Evolutionary conservation across 2,113 vertebrate species (phyloP), one percentile per base, ranked within the genome.

Genomic region (Ciconia stormi): DNA sequence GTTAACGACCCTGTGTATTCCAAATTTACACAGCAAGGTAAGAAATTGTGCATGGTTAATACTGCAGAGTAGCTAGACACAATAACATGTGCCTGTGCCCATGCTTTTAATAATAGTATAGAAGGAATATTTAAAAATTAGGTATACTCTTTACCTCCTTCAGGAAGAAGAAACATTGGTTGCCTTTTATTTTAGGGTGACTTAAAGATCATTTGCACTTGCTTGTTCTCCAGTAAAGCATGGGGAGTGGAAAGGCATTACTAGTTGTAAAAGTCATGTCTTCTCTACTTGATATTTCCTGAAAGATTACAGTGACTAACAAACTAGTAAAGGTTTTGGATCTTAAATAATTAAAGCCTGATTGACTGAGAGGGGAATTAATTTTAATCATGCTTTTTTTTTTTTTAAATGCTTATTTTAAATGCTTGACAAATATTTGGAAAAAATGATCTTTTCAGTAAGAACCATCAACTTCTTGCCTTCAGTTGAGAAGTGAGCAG

Each of bases 391-490:
- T 73, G 22, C 32, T 89, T 82, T 49, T 58, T 76, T 53, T 38
- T 38, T 38, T 78, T 52, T 55, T 13, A 73, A 95, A 52, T 49
- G 11, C 30, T 72, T 61, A 36, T 87, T 94, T 93, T 82, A 90
- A 93, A 85, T 69, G 53, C 27, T 85, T 82, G 58, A 72, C 77
- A 93, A 91, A 88, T 76, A 85, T 56, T 91, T 93, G 82, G 65
- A 42, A 85, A 87, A 94, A 87, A 53, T 2, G 0, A 23, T 81
- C 46, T 77, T 94, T 93, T 94, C 66, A 80, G 30, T 88, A 93
- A 94, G 82, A 93, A 32, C 26, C 73, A 67, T 79, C 83, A 87
- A 10, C 44, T 79, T 87, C 62, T 88, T 9, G 2, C 36, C 11
- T 82, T 91, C 78, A 44, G 17, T 12, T 94, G 67, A 78, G 70